A percentile compares a stretch with the other conserved stretches of the same genome.
These are phyloP conservation scores for Dasysyrphus albostriatus DNA, from an alignment of 2,888 invertebrate species.

Conservation along the genomic window DNA sequence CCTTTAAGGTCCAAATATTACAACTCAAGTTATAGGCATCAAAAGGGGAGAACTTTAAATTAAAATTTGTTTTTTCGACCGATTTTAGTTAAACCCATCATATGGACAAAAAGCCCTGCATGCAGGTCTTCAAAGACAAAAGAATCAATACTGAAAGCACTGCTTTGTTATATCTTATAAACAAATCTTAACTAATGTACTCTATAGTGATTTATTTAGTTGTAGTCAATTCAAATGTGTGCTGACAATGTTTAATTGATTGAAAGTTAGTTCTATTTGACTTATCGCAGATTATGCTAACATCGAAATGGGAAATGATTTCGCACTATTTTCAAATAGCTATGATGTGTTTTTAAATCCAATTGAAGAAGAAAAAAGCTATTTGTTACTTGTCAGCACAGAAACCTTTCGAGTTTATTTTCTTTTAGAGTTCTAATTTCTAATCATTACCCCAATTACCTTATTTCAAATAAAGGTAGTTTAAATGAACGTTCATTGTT, in stretches of 20 bases:
- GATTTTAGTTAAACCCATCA: too few species aligned
- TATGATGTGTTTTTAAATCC: not conserved
- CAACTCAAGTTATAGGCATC: too few species aligned
- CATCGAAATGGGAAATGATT: not conserved
- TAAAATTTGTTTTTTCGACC: too few species aligned
- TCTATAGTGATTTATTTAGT: not conserved
- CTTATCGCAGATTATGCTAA: not conserved
- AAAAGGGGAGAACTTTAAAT: too few species aligned
- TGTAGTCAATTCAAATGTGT: constrained; percentile 1
- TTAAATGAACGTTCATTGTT: not conserved
- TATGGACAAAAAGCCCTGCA: too few species aligned
- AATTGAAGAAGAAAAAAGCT: not conserved
- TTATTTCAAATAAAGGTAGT: not conserved
- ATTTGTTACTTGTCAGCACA: not conserved
- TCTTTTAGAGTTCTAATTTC: not conserved
- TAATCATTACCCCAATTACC: constrained; percentile 3
- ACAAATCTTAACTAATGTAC: not conserved
- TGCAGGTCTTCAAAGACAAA: too few species aligned
- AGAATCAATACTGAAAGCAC: too few species aligned
- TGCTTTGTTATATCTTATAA: too few species aligned
- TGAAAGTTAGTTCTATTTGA: not conserved
- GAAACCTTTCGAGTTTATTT: not conserved
- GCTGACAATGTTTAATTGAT: constrained; percentile 5
- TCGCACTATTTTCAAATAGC: not conserved
- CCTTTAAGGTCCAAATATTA: too few species aligned